A percentile compares a stretch with the other conserved stretches of the same genome.
Evolutionary conservation across 1,140 invertebrate genomes (phyloP).

Genomic region (Bombus confusus): DNA sequence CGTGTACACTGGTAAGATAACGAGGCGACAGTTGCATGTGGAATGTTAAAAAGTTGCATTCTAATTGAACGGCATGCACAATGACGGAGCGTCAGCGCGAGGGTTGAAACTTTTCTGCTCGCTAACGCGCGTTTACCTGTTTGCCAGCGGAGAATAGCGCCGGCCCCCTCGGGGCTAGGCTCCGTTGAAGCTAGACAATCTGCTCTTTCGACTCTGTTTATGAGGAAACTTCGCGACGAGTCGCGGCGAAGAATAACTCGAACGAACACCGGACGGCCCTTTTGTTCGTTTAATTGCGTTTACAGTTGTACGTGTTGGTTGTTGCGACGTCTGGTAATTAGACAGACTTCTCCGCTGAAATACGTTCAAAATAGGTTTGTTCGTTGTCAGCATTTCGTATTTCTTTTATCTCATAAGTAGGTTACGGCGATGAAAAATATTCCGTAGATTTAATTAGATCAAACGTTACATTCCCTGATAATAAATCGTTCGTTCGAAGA

Average conservation of each 20-base stretch:
- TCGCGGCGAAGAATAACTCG: conserved; percentile 4
- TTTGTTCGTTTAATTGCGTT: conserved; percentile 27
- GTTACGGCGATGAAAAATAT: no score
- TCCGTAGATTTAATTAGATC: no score
- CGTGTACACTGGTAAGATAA: neutral
- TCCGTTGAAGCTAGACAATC: neutral
- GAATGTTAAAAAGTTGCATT: conserved; percentile 12
- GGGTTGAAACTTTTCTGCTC: neutral
- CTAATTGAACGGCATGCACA: conserved; percentile 6
- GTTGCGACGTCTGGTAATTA: neutral
- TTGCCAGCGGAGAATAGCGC: neutral
- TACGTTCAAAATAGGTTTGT: neutral
- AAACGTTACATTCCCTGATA: no score
- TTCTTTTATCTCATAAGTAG: no score
- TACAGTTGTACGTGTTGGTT: neutral
- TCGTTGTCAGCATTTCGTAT: no score
- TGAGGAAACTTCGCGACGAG: conserved; percentile 3
- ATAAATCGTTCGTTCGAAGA: no score
- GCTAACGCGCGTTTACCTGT: neutral
- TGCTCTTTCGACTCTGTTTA: neutral
- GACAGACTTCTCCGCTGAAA: neutral
- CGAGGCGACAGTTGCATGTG: neutral
- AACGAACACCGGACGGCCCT: neutral
- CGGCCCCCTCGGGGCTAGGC: neutral
- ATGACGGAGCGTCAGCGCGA: neutral